phyloP scores from a whole-genome alignment of 2,888 invertebrate species.

The Steinernema scapterisci region DNA sequence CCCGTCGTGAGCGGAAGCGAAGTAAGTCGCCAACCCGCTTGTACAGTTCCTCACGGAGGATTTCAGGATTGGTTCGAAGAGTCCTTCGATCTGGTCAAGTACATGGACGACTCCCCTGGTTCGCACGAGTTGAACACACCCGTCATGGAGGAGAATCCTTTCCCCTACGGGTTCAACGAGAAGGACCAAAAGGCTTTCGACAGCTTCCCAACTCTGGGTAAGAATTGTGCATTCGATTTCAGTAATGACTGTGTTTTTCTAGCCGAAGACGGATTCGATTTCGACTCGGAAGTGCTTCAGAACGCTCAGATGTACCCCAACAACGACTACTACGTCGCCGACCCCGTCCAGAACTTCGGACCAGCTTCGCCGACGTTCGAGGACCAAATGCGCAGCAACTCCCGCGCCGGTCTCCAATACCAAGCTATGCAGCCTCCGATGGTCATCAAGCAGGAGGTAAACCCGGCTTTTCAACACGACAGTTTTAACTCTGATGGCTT shows the following conservation, averaged over 20 bases:
- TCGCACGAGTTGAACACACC: constrained; percentile 6
- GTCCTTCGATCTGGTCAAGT: constrained; percentile 22
- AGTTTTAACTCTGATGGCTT: background rate
- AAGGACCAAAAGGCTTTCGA: background rate
- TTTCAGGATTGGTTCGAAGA: constrained; percentile 26
- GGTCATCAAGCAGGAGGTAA: background rate
- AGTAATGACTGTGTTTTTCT: background rate
- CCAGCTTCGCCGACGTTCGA: background rate
- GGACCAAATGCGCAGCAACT: background rate
- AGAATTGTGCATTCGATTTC: background rate
- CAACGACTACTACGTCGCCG: background rate
- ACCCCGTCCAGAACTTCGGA: background rate
- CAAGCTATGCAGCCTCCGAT: background rate
- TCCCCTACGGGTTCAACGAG: constrained; percentile 4
- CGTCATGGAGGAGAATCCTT: constrained; percentile 5
- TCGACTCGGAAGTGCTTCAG: background rate
- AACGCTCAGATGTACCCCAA: background rate
- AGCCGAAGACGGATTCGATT: constrained; percentile 2
- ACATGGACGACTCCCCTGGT: background rate
- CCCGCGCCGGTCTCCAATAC: background rate
- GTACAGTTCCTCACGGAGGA: background rate
- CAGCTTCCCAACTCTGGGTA: background rate
- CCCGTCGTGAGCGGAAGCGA: constrained; percentile 13
- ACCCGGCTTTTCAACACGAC: background rate
- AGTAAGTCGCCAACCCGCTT: background rate